Conservation (phyloP, 1,140 invertebrate species). For the Drosophila navojoa region DNA sequence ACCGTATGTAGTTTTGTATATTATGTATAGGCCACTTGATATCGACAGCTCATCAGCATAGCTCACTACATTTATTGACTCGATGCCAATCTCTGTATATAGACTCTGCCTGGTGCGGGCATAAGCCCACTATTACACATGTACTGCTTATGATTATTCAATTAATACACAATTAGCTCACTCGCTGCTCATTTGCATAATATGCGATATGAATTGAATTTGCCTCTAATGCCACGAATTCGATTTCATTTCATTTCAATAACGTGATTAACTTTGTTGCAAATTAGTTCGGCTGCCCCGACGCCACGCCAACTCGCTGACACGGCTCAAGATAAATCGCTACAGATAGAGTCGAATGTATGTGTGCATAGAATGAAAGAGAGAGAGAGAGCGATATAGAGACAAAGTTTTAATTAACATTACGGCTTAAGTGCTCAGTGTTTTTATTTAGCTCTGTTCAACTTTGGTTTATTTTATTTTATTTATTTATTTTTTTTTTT, state of each 20-base stretch:
- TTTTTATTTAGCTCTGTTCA: not conserved
- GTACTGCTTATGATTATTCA: slow-evolving; percentile 58
- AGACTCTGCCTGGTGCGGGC: not conserved
- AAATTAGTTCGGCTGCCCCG: slow-evolving; percentile 65
- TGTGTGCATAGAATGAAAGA: too few relatives aligned
- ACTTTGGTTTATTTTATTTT: not conserved
- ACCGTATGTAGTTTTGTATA: not conserved
- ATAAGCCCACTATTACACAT: slow-evolving; percentile 61
- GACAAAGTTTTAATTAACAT: slow-evolving; percentile 78
- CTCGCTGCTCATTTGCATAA: slow-evolving; percentile 68
- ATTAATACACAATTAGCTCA: slow-evolving; percentile 78
- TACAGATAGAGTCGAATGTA: slow-evolving; percentile 19
- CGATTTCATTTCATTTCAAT: slow-evolving; percentile 65
- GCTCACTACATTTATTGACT: slow-evolving; percentile 30
- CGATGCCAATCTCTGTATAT: slow-evolving; percentile 11
- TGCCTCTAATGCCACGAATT: slow-evolving; percentile 37
- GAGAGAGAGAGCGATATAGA: not conserved
- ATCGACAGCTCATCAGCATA: slow-evolving; percentile 22
- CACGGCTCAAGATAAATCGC: slow-evolving; percentile 26
- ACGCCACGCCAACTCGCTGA: slow-evolving; percentile 8
- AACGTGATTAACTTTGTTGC: slow-evolving; percentile 73
- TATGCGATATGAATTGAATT: slow-evolving; percentile 62
- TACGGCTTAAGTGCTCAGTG: slow-evolving; percentile 64
- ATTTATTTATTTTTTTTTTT: slow-evolving; percentile 28
- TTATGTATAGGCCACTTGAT: slow-evolving; percentile 15